Percentiles rank a stretch among this genome's conserved stretches.
phyloP scores from a whole-genome alignment of 1,140 invertebrate species.

The Telenomus remus region DNA sequence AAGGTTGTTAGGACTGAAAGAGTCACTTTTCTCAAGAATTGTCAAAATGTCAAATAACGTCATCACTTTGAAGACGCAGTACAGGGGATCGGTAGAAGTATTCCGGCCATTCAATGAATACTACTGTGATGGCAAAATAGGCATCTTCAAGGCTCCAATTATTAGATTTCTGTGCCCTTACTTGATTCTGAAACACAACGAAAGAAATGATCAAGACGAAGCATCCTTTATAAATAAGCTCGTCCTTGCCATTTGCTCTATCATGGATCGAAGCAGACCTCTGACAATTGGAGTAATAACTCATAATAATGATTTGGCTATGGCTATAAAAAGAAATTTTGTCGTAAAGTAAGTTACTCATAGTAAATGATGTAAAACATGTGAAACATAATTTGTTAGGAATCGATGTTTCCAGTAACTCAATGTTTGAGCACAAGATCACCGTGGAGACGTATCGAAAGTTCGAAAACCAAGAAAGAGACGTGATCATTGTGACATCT shows the following conservation, averaged over 20 bases:
- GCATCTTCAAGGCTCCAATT: too few relatives aligned
- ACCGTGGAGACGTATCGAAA: too few relatives aligned
- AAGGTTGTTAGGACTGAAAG: not conserved
- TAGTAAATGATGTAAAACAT: constrained; percentile 88
- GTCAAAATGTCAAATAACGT: not conserved
- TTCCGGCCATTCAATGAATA: not conserved
- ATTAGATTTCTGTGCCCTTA: not conserved
- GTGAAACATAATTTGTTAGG: too few relatives aligned
- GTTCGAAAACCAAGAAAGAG: constrained; percentile 93
- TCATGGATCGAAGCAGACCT: not conserved
- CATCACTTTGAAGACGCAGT: not conserved
- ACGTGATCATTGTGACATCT: constrained; percentile 90
- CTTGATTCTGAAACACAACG: not conserved
- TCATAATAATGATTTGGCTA: not conserved
- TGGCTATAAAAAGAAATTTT: not conserved
- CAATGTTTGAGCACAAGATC: too few relatives aligned
- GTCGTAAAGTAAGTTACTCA: not conserved
- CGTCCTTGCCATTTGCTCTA: not conserved
- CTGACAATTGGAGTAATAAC: constrained; percentile 2
- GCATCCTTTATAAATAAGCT: not conserved
- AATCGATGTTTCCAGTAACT: constrained; percentile 76
- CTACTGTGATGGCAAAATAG: constrained; percentile 1
- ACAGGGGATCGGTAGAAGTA: not conserved
- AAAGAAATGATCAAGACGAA: not conserved
- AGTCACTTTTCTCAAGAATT: constrained; percentile 1